phyloP scores from a whole-genome alignment of 2,113 vertebrate genomes.

The Salvelinus sp. region DNA sequence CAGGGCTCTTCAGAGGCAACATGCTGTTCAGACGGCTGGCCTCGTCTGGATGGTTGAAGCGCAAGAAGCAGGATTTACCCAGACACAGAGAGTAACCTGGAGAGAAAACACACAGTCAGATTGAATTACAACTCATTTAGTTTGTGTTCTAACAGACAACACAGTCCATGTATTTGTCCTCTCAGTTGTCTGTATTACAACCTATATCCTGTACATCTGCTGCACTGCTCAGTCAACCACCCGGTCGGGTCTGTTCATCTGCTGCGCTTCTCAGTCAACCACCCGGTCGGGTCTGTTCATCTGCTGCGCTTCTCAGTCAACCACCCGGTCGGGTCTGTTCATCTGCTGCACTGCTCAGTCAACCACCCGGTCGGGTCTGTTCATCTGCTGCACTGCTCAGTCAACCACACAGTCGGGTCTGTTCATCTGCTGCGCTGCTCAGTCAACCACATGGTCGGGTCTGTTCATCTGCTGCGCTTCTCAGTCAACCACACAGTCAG shows the following conservation, averaged over 20 bases:
- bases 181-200: too few relatives aligned
- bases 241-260: background rate
- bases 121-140: background rate
- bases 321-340: too few relatives aligned
- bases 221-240: background rate
- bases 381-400: too few relatives aligned
- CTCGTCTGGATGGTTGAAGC: slow-evolving; percentile 80
- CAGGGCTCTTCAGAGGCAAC: slow-evolving; percentile 75
- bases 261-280: background rate
- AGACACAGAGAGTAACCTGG: slow-evolving; percentile 79
- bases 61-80: slow-evolving; percentile 79
- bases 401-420: slow-evolving; percentile 15
- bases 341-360: too few relatives aligned
- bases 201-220: background rate
- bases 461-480: too few relatives aligned
- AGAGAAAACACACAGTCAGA: slow-evolving; percentile 21
- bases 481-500: too few relatives aligned
- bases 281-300: background rate
- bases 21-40: slow-evolving; percentile 79
- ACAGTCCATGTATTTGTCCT: too few relatives aligned
- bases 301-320: too few relatives aligned
- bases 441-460: too few relatives aligned
- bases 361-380: too few relatives aligned
- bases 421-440: background rate
- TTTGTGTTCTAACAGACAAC: background rate